phyloP scores from a whole-genome alignment of 2,888 invertebrate species.

The Eristalinus sepulchralis region DNA sequence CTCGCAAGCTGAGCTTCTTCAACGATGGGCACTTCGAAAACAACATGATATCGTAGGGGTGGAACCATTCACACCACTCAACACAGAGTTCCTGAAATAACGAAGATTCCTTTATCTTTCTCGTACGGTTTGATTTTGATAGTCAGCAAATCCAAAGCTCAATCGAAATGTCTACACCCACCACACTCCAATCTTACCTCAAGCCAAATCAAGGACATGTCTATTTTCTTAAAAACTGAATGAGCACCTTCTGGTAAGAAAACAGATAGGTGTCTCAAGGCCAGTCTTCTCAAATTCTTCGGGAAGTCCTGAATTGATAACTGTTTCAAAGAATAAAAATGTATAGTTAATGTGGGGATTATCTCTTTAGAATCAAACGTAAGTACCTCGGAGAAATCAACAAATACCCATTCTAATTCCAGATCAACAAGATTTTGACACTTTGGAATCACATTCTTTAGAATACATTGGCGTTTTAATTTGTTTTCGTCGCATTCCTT shows the following conservation, averaged over 20 bases:
- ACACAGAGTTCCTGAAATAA: conserved; percentile 83
- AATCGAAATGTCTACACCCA: not conserved
- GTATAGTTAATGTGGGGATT: not conserved
- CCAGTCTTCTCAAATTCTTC: conserved; percentile 83
- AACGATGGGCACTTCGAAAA: conserved; percentile 86
- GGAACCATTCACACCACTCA: conserved; percentile 88
- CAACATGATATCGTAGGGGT: conserved; percentile 87
- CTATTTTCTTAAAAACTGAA: conserved; percentile 79
- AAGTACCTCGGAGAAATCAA: conserved; percentile 75
- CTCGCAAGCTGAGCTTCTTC: conserved; percentile 84
- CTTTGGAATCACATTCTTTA: conserved; percentile 73
- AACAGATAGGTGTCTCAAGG: conserved; percentile 79
- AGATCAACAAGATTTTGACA: conserved; percentile 75
- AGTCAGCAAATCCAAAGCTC: not conserved
- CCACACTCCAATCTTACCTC: conserved; percentile 73
- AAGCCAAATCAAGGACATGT: conserved; percentile 76
- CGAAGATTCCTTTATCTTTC: not conserved
- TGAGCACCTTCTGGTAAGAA: conserved; percentile 75
- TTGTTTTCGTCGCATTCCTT: not conserved
- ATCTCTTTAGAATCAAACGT: not conserved
- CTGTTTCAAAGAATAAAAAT: conserved; percentile 80
- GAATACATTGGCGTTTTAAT: conserved; percentile 25
- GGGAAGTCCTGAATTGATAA: conserved; percentile 86
- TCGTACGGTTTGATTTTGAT: not conserved
- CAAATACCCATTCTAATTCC: conserved; percentile 78